Conservation (phyloP, 1,140 invertebrate genomes). For the Goniozus legneri region DNA sequence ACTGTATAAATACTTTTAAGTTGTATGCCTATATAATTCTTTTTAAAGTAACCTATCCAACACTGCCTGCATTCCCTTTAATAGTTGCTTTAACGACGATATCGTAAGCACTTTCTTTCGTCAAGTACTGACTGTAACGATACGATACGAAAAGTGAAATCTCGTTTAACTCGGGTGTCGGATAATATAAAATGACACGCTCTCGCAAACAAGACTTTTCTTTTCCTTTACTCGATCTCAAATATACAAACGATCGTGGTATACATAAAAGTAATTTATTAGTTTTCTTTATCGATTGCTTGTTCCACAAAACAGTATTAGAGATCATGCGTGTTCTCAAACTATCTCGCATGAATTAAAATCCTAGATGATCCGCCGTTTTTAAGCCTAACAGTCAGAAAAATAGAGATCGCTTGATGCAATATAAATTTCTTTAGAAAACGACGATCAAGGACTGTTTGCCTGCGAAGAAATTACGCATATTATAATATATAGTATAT, state of each 20-base stretch:
- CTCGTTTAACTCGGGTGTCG: too few species aligned
- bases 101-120: not conserved
- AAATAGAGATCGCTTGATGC: not conserved
- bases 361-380: not conserved
- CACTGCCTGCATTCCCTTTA: not conserved
- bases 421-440: constrained; percentile 6
- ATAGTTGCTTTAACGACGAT: not conserved
- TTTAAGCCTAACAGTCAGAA: constrained; percentile 2
- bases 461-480: constrained; percentile 5
- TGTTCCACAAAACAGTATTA: not conserved
- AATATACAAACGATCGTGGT: too few species aligned
- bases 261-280: too few species aligned
- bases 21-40: not conserved
- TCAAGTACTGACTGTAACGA: not conserved
- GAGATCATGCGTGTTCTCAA: not conserved
- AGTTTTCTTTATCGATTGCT: not conserved
- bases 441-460: not conserved
- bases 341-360: not conserved
- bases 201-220: too few species aligned
- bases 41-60: not conserved
- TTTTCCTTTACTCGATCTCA: too few species aligned
- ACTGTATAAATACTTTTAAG: not conserved
- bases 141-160: too few species aligned
- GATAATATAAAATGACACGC: too few species aligned
- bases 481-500: not conserved